Percentiles rank a stretch among this genome's conserved stretches.
phyloP scores from a whole-genome alignment of 2,797 vertebrate genomes.

The Hoplostethus atlanticus region DNA sequence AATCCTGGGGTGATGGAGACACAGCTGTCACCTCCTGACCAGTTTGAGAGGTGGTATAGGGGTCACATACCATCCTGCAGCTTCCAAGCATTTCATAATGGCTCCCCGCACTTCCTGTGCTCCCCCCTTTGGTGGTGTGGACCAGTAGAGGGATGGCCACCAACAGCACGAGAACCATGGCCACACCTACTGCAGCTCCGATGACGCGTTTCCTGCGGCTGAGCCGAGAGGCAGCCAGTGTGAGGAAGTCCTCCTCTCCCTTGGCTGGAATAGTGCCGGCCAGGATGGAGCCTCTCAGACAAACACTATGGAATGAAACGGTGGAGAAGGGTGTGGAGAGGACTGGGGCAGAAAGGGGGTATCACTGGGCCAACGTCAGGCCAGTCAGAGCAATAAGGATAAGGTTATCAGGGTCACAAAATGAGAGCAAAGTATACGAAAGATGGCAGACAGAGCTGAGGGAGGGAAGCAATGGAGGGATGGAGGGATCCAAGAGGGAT shows the following conservation, averaged over 20 bases:
- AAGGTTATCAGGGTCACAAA: constrained; percentile 1
- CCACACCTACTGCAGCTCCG: constrained; percentile 89
- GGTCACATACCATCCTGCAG: constrained; percentile 91
- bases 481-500: constrained; percentile 38
- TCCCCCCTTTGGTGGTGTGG: constrained; percentile 86
- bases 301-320: constrained; percentile 65
- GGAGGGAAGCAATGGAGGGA: constrained; percentile 19
- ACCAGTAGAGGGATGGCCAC: constrained; percentile 91
- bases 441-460: constrained; percentile 46
- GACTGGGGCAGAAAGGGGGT: constrained; percentile 13
- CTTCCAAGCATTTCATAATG: constrained; percentile 91
- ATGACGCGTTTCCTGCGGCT: constrained; percentile 89
- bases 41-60: constrained; percentile 82
- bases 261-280: constrained; percentile 88
- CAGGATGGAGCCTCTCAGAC: constrained; percentile 74
- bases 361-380: constrained; percentile 22
- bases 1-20: constrained; percentile 87
- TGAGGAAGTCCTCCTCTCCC: constrained; percentile 89
- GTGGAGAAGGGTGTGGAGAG: constrained; percentile 34
- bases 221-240: constrained; percentile 89
- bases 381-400: neutral
- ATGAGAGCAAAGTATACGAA: constrained; percentile 17
- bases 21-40: constrained; percentile 78
- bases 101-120: constrained; percentile 77
- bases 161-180: constrained; percentile 89